Conservation (phyloP, 2,888 invertebrate species). For the Coelopa pilipes region DNA sequence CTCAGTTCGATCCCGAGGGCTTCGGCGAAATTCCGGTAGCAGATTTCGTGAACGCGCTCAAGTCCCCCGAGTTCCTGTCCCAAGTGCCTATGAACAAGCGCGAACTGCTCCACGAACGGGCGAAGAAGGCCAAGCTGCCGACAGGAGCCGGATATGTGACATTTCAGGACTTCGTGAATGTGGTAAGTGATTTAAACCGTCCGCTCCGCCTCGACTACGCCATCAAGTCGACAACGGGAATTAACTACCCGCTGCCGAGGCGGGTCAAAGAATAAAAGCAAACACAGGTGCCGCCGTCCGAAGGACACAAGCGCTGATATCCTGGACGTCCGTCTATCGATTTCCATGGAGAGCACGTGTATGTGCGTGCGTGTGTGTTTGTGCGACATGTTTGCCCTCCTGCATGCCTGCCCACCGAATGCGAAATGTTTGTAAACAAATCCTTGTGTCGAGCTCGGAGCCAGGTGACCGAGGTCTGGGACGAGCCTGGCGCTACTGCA, state of each 20-base stretch:
- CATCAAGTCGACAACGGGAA: not conserved
- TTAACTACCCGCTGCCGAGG: not conserved
- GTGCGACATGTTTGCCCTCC: not conserved
- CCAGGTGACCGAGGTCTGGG: slow-evolving; percentile 8
- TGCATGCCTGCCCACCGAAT: not conserved
- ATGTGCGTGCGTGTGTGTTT: not conserved
- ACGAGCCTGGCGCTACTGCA: not conserved
- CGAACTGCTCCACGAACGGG: slow-evolving; percentile 79
- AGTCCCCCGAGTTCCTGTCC: slow-evolving; percentile 79
- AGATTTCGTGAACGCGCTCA: slow-evolving; percentile 82
- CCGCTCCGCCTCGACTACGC: too few relatives aligned
- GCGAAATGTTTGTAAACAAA: slow-evolving; percentile 29
- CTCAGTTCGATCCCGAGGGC: slow-evolving; percentile 89
- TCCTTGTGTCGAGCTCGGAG: not conserved
- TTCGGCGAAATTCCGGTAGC: slow-evolving; percentile 92
- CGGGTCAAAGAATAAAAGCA: slow-evolving; percentile 29
- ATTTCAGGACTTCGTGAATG: slow-evolving; percentile 93
- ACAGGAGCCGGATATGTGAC: slow-evolving; percentile 77
- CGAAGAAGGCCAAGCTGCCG: slow-evolving; percentile 74
- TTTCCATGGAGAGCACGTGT: not conserved
- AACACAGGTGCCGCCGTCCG: slow-evolving; percentile 38
- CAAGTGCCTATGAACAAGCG: slow-evolving; percentile 81
- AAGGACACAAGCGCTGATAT: slow-evolving; percentile 17
- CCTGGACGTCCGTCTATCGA: not conserved
- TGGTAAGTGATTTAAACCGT: slow-evolving; percentile 77